Percentiles rank a stretch among this genome's conserved stretches.
Evolutionary conservation across 2,888 invertebrate species (phyloP).

Genomic region (Mythimna albipuncta): DNA sequence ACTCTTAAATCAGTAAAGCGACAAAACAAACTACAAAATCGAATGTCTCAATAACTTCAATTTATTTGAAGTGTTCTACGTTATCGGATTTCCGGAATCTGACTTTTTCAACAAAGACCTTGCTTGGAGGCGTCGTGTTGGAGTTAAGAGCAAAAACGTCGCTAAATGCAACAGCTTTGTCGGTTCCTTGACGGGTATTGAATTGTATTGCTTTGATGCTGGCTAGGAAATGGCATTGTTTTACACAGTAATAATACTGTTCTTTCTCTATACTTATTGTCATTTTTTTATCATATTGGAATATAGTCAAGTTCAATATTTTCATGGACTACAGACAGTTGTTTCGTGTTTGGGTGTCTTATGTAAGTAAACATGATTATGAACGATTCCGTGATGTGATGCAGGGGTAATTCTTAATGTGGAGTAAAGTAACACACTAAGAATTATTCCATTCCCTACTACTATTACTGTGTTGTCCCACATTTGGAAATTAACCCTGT

Average conservation of each 20-base stretch:
- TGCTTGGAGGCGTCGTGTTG: conserved; percentile 15
- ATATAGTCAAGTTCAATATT: too few relatives aligned
- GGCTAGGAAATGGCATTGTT: neutral
- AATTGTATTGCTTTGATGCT: conserved; percentile 27
- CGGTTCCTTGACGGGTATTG: conserved; percentile 16
- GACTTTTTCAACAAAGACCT: conserved; percentile 47
- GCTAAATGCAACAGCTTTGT: conserved; percentile 33
- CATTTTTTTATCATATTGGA: neutral
- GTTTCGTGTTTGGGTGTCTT: too few relatives aligned
- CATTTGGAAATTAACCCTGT: too few relatives aligned
- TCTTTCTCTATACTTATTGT: neutral
- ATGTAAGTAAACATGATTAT: too few relatives aligned
- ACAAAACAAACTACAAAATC: conserved; percentile 45
- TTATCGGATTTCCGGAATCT: conserved; percentile 43
- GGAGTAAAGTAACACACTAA: too few relatives aligned
- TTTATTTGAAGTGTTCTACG: conserved; percentile 53
- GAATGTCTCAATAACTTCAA: conserved; percentile 59
- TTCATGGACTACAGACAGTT: too few relatives aligned
- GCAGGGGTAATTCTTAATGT: too few relatives aligned
- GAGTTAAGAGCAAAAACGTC: conserved; percentile 9
- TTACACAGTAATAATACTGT: conserved; percentile 4
- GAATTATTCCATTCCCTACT: too few relatives aligned
- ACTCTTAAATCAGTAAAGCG: conserved; percentile 42
- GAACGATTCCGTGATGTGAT: too few relatives aligned
- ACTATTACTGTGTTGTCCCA: too few relatives aligned